These are phyloP conservation scores for Sebastes variabilis DNA, from an alignment of 2,797 vertebrate genomes.

Conservation along the genomic window DNA sequence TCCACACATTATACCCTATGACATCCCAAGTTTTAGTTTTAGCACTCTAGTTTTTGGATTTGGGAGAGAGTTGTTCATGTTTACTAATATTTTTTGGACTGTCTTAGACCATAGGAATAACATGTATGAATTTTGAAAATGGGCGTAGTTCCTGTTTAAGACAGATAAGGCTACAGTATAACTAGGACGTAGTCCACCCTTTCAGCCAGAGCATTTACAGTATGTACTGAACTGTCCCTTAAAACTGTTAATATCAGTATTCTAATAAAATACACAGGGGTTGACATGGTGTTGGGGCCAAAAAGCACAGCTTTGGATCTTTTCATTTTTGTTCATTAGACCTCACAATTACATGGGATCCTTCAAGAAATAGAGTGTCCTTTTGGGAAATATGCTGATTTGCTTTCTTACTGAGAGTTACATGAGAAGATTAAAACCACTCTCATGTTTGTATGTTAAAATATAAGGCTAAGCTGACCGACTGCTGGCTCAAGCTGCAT, in stretches of 20 bases:
- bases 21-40: too few relatives aligned
- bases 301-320: not conserved
- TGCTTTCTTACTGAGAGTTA: not conserved
- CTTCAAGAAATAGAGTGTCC: too few relatives aligned
- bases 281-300: not conserved
- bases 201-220: not conserved
- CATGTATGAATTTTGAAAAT: too few relatives aligned
- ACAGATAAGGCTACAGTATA: not conserved
- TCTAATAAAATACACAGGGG: not conserved
- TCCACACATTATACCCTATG: too few relatives aligned
- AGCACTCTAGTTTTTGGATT: too few relatives aligned
- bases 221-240: not conserved
- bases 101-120: too few relatives aligned
- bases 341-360: too few relatives aligned
- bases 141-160: too few relatives aligned
- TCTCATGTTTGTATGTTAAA: not conserved
- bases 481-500: not conserved
- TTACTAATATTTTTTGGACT: too few relatives aligned
- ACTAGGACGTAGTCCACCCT: not conserved
- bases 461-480: not conserved
- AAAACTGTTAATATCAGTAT: not conserved
- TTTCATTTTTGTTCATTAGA: not conserved
- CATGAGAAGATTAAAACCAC: not conserved
- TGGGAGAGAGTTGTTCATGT: too few relatives aligned
- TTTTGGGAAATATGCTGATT: too few relatives aligned